A percentile compares a stretch with the other conserved stretches of the same genome.
phyloP scores from a whole-genome alignment of 2,113 vertebrate genomes.

The Perognathus longimembris region DNA sequence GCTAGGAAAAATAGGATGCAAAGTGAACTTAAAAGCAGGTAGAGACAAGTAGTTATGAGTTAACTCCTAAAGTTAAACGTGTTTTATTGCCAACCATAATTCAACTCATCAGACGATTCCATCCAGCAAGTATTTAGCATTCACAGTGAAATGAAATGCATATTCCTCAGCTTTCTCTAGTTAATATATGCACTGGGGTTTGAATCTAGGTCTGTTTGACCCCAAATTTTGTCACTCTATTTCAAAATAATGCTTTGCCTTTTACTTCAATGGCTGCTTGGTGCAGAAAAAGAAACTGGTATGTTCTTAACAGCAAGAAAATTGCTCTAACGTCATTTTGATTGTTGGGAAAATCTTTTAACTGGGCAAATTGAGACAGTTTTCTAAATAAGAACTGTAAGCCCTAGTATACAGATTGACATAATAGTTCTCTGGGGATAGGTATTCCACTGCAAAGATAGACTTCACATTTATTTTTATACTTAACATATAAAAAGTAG shows the following conservation, averaged over 20 bases:
- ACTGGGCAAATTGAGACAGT: slow-evolving; percentile 34
- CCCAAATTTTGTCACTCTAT: not conserved
- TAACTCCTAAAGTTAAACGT: not conserved
- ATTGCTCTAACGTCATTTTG: slow-evolving; percentile 65
- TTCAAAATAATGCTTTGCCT: slow-evolving; percentile 42
- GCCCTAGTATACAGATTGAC: not conserved
- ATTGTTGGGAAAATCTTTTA: slow-evolving; percentile 54
- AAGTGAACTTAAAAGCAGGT: not conserved
- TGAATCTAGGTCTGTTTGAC: slow-evolving; percentile 24
- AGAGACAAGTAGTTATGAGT: not conserved
- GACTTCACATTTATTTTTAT: not conserved
- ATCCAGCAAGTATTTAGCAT: not conserved
- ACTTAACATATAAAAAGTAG: slow-evolving; percentile 25
- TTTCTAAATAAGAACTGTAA: slow-evolving; percentile 55
- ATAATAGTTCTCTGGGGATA: not conserved
- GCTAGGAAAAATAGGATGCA: not conserved
- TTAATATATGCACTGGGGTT: not conserved
- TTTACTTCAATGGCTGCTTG: not conserved
- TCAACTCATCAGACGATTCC: not conserved
- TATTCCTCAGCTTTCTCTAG: too few relatives aligned
- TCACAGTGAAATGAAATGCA: not conserved
- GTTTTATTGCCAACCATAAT: not conserved
- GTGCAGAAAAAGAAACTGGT: not conserved
- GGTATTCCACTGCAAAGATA: not conserved
- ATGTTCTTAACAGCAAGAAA: slow-evolving; percentile 45